A percentile compares a stretch with the other conserved stretches of the same genome.
Conservation (phyloP, 2,888 invertebrate genomes). For the Helicoverpa assulta region DNA sequence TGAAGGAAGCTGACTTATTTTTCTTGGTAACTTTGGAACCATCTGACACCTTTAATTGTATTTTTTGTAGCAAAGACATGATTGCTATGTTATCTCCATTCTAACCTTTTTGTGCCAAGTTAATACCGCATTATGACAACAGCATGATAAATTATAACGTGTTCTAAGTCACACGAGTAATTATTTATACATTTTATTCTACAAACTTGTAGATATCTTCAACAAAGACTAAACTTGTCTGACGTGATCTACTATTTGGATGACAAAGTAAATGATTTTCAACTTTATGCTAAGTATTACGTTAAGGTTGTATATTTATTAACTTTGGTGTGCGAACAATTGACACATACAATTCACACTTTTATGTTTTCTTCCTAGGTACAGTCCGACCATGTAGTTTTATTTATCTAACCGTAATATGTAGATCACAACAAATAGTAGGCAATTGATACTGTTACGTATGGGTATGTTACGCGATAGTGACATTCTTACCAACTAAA, state of each 20-base stretch:
- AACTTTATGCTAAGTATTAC: not conserved
- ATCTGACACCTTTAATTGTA: too few relatives aligned
- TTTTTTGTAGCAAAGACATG: not conserved
- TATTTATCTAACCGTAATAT: slow-evolving; percentile 3
- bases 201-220: slow-evolving; percentile 1
- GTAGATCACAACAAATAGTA: not conserved
- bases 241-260: slow-evolving; percentile 26
- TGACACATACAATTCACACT: slow-evolving; percentile 49
- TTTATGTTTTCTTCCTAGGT: slow-evolving; percentile 28
- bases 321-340: not conserved
- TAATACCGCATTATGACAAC: slow-evolving; percentile 40
- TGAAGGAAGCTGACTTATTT: too few relatives aligned
- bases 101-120: slow-evolving; percentile 32
- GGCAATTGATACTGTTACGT: too few relatives aligned
- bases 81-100: slow-evolving; percentile 5
- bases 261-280: slow-evolving; percentile 2
- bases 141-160: slow-evolving; percentile 46
- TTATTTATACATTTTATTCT: slow-evolving; percentile 47
- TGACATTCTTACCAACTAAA: slow-evolving; percentile 10
- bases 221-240: slow-evolving; percentile 18
- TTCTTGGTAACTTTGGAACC: too few relatives aligned
- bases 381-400: slow-evolving; percentile 29
- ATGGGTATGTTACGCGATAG: not conserved
- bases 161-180: slow-evolving; percentile 43
- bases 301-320: slow-evolving; percentile 20